Base-by-base conservation (phyloP, 1,140 invertebrate species). In the Ips nitidus region DNA sequence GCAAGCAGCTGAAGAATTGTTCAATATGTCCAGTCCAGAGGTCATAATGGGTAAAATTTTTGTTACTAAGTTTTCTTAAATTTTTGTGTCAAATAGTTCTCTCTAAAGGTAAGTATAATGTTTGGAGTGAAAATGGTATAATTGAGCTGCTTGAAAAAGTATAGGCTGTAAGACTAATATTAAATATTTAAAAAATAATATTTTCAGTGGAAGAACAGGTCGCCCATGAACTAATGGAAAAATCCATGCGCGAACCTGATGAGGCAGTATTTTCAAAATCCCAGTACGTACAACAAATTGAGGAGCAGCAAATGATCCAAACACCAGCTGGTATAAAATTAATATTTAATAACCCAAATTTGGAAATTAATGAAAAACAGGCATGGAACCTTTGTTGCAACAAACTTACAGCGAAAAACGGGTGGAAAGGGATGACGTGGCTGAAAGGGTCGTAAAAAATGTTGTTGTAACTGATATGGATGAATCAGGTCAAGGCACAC, bases 331-430 rank as follows among this genome's bases (percentile, higher is more conserved):
- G 66, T 68, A 43, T 2, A 5, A 2, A 7, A 45, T 45, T 45
- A 2, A 2, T 7, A 37, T 41, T 59, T 59, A 58, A 37, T 61
- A 58, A 58, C 2, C 40, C 3, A 2, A 55, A 55, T 55, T 55
- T 55, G 2, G 2, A 36, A 22, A 55, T 38, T n/a, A 1, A 2
- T 55, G 37, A 36, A 55, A 55, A 55, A 56, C n/a, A 64, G 72
- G 72, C 2, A 39, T 57, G 55, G 66, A 73, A 50, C 69, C 59
- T 40, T 42, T 73, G 2, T 39, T 73, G 4, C 72, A 73, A 52
- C 66, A 71, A 65, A 64, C 69, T 38, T 70, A 68, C 43, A 71
- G 41, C 1, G 72, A 71, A 62, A 67, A 52, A 52, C 39, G 65
- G 8, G 45, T 73, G 5, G 69, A 73, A 53, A 39, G 66, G 38